These are phyloP conservation scores for Phrixothrix hirtus DNA, from an alignment of 2,888 invertebrate species.

Conservation along the genomic window DNA sequence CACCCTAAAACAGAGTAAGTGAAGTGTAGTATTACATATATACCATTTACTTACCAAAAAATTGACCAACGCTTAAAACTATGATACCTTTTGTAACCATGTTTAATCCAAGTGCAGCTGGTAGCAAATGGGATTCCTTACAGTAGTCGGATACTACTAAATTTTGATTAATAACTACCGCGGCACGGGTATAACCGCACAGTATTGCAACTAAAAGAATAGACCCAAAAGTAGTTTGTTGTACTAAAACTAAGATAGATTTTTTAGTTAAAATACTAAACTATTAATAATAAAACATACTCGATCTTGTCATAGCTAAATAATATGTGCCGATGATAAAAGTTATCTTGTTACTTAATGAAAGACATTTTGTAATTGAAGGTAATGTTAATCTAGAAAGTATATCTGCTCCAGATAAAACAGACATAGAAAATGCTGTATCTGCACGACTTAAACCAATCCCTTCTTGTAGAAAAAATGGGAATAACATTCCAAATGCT, in stretches of 20 bases:
- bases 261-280: conserved; percentile 1
- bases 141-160: conserved; percentile 70
- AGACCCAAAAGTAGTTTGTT: conserved; percentile 60
- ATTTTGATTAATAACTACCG: conserved; percentile 74
- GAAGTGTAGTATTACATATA: not conserved
- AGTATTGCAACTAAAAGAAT: conserved; percentile 63
- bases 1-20: conserved; percentile 58
- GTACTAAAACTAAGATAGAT: conserved; percentile 60
- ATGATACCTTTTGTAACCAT: conserved; percentile 73
- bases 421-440: conserved; percentile 72
- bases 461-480: conserved; percentile 65
- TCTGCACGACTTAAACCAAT: conserved; percentile 56
- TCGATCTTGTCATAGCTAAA: conserved; percentile 62
- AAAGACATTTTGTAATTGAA: conserved; percentile 64
- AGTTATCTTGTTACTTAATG: conserved; percentile 64
- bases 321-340: conserved; percentile 66
- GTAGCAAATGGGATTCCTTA: conserved; percentile 58
- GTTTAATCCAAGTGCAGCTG: conserved; percentile 72
- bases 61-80: conserved; percentile 67
- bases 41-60: conserved; percentile 51
- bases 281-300: conserved; percentile 53
- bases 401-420: conserved; percentile 69
- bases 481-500: conserved; percentile 72
- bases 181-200: conserved; percentile 72
- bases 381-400: conserved; percentile 68